These are phyloP conservation scores for Acronicta leporina DNA, from an alignment of 2,888 invertebrate genomes.

Conservation along the genomic window DNA sequence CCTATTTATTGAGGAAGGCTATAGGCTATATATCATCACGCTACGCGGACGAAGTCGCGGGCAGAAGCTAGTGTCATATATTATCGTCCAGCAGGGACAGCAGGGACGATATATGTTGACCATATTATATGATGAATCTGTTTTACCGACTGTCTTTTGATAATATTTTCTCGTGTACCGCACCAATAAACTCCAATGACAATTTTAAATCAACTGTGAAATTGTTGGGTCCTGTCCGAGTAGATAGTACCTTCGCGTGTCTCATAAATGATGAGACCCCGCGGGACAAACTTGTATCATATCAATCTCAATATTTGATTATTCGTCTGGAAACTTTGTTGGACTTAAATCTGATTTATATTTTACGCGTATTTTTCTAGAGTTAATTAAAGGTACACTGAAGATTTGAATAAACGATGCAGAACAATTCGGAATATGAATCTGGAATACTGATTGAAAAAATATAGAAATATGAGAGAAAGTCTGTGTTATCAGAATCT, in stretches of 20 bases:
- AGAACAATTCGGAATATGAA: no score
- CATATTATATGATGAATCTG: no score
- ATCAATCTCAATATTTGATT: constrained; percentile 7
- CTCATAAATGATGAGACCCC: neutral
- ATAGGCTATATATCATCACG: no score
- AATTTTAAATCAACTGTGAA: constrained; percentile 14
- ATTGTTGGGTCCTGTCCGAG: constrained; percentile 3
- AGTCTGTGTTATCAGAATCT: no score
- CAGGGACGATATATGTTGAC: no score
- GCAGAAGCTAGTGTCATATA: no score
- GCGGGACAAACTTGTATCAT: neutral
- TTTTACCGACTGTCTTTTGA: neutral
- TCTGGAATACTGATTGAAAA: no score
- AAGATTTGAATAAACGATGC: neutral
- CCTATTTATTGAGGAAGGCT: no score
- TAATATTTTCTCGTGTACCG: neutral
- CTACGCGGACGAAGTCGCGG: no score
- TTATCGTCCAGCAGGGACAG: no score
- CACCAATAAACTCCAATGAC: constrained; percentile 10
- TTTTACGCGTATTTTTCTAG: neutral
- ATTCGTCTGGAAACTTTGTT: neutral
- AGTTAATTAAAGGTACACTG: neutral
- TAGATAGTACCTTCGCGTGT: constrained; percentile 7
- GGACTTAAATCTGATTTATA: constrained; percentile 1
- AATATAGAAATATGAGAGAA: no score